Base-by-base conservation (phyloP, 2,888 invertebrate genomes). In the Limnephilus marmoratus region DNA sequence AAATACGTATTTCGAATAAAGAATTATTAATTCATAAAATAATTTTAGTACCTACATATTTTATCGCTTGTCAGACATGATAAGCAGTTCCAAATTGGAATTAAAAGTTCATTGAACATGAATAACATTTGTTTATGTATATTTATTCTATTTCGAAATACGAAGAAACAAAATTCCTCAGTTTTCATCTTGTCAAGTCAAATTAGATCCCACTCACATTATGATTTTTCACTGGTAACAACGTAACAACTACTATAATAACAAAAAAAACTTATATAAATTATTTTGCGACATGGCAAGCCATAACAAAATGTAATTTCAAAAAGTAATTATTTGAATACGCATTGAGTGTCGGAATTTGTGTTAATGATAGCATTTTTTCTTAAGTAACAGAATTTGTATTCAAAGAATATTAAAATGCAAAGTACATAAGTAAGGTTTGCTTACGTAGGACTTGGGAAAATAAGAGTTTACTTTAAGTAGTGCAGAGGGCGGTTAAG, bases 391-490 rank as follows among this genome's bases (percentile, higher is more conserved):
- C 13, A 82, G 31, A 82, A 82, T 82, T 82, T 31, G 18, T 31
- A 82, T 82, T 82, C 15, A 82, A 82, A 82, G 82, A 82, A 82
- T 82, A 82, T 82, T 82, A 82, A 68, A 68, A 68, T 24, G 68
- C 68, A 68, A 68, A 68, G 68, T 68, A 68, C 68, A n/a, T 68
- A 68, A 68, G 68, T 80, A 29, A 89, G 88, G 80, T 34, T 49
- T 37, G 88, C 88, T 89, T 89, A 12, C 88, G 88, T 41, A 80
- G 88, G 88, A 45, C 86, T 45, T 45, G 80, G 81, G 80, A 89
- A 88, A 80, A 89, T 89, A 89, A 89, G 88, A 89, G 81, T 85
- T 86, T 88, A 82, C 90, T 90, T 90, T 90, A 90, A 90, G 34
- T 90, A 82, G 90, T 90, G 91, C 49, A 49, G 81, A 37, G 49